phyloP scores from a whole-genome alignment of 64 coral and sea anemone species.

The Platygyra sinensis region DNA sequence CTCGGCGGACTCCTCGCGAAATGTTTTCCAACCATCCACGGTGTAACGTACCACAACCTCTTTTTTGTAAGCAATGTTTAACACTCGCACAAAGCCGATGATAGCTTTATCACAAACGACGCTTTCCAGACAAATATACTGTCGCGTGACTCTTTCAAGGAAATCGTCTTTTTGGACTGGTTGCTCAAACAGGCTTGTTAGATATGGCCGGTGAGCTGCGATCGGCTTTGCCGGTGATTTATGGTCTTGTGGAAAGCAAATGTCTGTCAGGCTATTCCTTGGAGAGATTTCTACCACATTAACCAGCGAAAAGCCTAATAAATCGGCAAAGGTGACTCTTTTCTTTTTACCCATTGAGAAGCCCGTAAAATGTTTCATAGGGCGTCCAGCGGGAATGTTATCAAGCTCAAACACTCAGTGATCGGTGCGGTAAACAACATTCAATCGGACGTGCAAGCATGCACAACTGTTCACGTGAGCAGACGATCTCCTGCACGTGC shows the following conservation, averaged over 20 bases:
- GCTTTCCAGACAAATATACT: slow-evolving; percentile 62
- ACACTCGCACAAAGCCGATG: slow-evolving; percentile 62
- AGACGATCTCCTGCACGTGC: neutral
- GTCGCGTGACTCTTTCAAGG: slow-evolving; percentile 4
- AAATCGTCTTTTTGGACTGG: slow-evolving; percentile 19
- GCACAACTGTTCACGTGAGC: neutral
- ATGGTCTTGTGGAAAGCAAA: neutral
- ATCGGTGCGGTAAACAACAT: neutral
- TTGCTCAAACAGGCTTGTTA: slow-evolving; percentile 26
- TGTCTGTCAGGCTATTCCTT: slow-evolving; percentile 49
- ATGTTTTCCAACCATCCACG: slow-evolving; percentile 39
- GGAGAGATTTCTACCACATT: slow-evolving; percentile 70
- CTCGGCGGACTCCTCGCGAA: slow-evolving; percentile 27
- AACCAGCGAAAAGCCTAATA: slow-evolving; percentile 69
- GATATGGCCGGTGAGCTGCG: neutral
- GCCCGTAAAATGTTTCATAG: neutral
- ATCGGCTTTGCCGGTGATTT: neutral
- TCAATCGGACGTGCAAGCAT: neutral
- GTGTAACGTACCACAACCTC: slow-evolving; percentile 49
- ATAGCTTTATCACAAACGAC: slow-evolving; percentile 32
- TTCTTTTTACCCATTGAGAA: slow-evolving; percentile 46
- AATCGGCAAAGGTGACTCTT: slow-evolving; percentile 82
- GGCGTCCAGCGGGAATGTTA: neutral
- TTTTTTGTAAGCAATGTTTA: slow-evolving; percentile 61
- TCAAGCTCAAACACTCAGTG: neutral